Conservation (phyloP, 1,140 invertebrate species). For the Drosophila nigromelanica region DNA sequence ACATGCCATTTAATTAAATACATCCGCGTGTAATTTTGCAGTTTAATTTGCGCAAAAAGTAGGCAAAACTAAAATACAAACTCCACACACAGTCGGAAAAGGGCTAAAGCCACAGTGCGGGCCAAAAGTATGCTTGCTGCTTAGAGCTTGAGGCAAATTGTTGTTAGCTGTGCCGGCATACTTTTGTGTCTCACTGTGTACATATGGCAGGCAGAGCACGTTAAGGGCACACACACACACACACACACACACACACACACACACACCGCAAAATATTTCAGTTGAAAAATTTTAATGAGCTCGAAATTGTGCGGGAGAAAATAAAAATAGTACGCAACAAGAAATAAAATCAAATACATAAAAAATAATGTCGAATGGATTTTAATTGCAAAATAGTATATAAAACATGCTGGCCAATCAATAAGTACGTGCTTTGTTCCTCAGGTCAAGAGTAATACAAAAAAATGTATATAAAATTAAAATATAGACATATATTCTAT, state of each 20-base stretch:
- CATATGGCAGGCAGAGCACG: conserved; percentile 33
- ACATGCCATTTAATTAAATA: conserved; percentile 74
- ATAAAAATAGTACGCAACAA: conserved; percentile 40
- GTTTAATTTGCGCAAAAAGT: conserved; percentile 69
- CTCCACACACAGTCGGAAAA: conserved; percentile 18
- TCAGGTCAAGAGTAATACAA: neutral
- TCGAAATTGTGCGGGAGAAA: conserved; percentile 51
- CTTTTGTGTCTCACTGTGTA: conserved; percentile 41
- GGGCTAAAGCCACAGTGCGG: conserved; percentile 15
- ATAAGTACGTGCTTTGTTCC: conserved; percentile 15
- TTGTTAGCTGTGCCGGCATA: conserved; percentile 12
- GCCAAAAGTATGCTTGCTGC: conserved; percentile 28
- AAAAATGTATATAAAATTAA: neutral
- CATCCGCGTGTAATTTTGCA: conserved; percentile 67
- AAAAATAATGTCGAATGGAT: conserved; percentile 18
- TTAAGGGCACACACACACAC: conserved; percentile 18
- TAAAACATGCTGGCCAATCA: conserved; percentile 22
- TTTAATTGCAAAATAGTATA: conserved; percentile 31
- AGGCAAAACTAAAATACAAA: conserved; percentile 65
- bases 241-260: conserved; percentile 11
- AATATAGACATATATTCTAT: neutral
- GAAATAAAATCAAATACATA: conserved; percentile 30
- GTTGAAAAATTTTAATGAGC: conserved; percentile 82
- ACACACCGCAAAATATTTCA: conserved; percentile 74
- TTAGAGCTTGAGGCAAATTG: neutral